phyloP scores from a whole-genome alignment of 37 sponge, comb jelly and placozoan species.

The Ianthella basta region DNA sequence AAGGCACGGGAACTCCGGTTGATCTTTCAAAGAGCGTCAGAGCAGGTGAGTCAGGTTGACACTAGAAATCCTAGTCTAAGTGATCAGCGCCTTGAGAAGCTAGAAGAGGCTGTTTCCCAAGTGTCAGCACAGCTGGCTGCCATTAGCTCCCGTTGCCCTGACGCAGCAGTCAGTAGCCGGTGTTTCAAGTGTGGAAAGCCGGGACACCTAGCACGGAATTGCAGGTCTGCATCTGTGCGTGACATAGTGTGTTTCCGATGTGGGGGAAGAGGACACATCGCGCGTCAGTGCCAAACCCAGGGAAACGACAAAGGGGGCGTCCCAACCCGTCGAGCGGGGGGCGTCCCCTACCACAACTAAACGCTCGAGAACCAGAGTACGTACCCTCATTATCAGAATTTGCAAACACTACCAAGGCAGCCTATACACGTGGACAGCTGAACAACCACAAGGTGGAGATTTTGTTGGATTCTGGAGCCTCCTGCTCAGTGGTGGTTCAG shows the following conservation, averaged over 20 bases:
- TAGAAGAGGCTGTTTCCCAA: neutral
- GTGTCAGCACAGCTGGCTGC: neutral
- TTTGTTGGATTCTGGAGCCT: slow-evolving; percentile 3
- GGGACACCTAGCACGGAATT: neutral
- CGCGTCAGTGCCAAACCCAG: neutral
- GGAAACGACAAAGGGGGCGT: slow-evolving; percentile 25
- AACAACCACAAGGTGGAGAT: neutral
- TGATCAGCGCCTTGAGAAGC: neutral
- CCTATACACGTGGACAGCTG: neutral
- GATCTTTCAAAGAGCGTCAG: neutral
- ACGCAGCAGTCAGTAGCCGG: neutral
- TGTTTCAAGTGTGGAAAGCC: slow-evolving; percentile 8
- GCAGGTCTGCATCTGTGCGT: neutral
- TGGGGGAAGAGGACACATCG: slow-evolving; percentile 5
- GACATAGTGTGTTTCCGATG: slow-evolving; percentile 9
- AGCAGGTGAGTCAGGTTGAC: neutral
- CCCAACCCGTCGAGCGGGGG: neutral
- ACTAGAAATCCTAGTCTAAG: neutral
- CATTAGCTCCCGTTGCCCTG: neutral
- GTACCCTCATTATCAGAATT: neutral
- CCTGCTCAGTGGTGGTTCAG: slow-evolving; percentile 2
- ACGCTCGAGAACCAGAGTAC: neutral
- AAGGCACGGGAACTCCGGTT: slow-evolving; percentile 16
- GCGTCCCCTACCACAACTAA: slow-evolving; percentile 17
- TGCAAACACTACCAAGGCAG: neutral